Percentiles rank a stretch among this genome's conserved stretches.
phyloP scores from a whole-genome alignment of 2,797 vertebrate genomes.

The Miichthys miiuy region DNA sequence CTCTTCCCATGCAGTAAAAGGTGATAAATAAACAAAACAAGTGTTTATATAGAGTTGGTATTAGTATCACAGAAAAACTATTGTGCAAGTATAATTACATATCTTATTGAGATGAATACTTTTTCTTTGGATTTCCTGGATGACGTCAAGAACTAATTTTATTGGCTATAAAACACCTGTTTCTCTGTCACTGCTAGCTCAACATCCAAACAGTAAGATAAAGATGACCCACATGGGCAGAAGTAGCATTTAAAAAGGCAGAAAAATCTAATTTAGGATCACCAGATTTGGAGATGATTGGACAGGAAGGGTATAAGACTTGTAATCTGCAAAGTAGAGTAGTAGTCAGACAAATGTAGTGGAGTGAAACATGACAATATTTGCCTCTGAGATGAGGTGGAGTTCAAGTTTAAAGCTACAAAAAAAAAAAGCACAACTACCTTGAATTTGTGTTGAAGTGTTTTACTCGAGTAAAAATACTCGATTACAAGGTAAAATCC shows the following conservation, averaged over 20 bases:
- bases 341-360: no score
- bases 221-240: neutral
- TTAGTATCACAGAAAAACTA: neutral
- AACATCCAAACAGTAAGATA: neutral
- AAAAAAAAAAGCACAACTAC: neutral
- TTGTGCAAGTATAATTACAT: neutral
- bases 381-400: neutral
- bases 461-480: neutral
- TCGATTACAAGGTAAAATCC: neutral
- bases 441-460: neutral
- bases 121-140: slow-evolving; percentile 12
- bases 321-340: neutral
- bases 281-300: neutral
- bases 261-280: neutral
- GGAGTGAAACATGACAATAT: neutral
- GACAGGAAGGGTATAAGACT: no score
- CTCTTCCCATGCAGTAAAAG: neutral
- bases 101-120: neutral
- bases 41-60: neutral
- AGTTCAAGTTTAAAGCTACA: neutral
- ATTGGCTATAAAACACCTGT: slow-evolving; percentile 14
- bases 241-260: neutral
- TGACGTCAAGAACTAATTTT: neutral
- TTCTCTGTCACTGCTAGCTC: neutral
- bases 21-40: neutral